Conservation (phyloP, 1,140 invertebrate species). For the Drosophila persimilis region DNA sequence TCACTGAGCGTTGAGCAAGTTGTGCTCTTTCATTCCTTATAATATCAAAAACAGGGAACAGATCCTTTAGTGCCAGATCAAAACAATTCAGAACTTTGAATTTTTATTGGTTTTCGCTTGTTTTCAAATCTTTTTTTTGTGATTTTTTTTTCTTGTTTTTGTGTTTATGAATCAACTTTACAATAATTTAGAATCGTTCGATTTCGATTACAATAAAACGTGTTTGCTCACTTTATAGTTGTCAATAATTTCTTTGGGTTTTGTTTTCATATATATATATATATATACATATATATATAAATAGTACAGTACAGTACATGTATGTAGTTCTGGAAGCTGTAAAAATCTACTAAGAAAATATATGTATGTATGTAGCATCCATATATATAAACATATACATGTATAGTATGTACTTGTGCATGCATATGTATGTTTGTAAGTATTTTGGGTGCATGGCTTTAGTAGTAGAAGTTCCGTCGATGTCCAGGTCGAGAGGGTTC, state of each 20-base stretch:
- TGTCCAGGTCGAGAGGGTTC: neutral
- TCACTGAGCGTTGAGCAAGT: no score
- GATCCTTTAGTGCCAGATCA: neutral
- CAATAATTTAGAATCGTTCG: conserved; percentile 58
- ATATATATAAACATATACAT: conserved; percentile 15
- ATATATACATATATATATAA: no score
- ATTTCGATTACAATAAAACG: conserved; percentile 63
- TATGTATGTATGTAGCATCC: conserved; percentile 58
- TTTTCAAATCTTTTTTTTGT: neutral
- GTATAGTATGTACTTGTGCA: conserved; percentile 6
- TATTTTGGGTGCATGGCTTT: neutral
- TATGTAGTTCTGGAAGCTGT: conserved; percentile 60
- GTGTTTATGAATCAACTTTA: conserved; percentile 50
- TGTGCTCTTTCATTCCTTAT: no score
- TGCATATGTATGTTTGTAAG: neutral
- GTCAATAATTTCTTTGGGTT: conserved; percentile 3
- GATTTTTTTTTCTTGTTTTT: conserved; percentile 27
- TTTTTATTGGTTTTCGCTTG: conserved; percentile 35
- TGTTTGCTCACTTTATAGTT: conserved; percentile 14
- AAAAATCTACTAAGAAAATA: conserved; percentile 81
- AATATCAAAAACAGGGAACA: no score
- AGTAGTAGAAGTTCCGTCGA: conserved; percentile 2
- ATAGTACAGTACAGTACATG: neutral
- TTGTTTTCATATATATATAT: neutral
- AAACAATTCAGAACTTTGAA: conserved; percentile 30